Evolutionary conservation across 2,113 vertebrate genomes (phyloP).

Genomic region (Antechinus stuartii): DNA sequence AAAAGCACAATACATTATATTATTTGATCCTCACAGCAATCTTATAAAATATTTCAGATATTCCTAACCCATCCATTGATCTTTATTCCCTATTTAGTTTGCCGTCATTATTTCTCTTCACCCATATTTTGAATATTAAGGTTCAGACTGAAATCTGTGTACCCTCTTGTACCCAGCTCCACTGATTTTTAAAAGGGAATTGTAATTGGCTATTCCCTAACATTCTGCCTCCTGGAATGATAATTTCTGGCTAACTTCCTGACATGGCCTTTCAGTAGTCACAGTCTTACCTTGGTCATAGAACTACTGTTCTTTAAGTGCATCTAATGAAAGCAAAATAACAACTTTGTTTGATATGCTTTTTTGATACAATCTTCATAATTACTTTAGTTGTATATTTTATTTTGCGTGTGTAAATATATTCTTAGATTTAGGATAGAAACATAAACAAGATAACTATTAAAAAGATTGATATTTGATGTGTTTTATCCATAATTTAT

Average conservation of each 20-base stretch:
- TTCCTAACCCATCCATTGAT: neutral
- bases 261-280: neutral
- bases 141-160: neutral
- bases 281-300: neutral
- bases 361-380: neutral
- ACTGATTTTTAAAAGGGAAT: neutral
- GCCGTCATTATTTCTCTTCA: neutral
- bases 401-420: conserved; percentile 7
- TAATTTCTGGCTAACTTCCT: neutral
- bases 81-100: neutral
- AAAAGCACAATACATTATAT: neutral
- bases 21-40: neutral
- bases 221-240: neutral
- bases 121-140: neutral
- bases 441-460: neutral
- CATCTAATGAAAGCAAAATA: neutral
- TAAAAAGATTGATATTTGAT: neutral
- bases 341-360: neutral
- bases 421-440: neutral
- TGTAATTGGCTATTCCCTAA: neutral
- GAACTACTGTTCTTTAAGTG: neutral
- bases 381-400: neutral
- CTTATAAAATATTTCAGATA: neutral
- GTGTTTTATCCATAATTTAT: conserved; percentile 11
- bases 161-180: neutral